Conservation (phyloP, 2,113 vertebrate genomes). For the Baryphthengus martii region DNA sequence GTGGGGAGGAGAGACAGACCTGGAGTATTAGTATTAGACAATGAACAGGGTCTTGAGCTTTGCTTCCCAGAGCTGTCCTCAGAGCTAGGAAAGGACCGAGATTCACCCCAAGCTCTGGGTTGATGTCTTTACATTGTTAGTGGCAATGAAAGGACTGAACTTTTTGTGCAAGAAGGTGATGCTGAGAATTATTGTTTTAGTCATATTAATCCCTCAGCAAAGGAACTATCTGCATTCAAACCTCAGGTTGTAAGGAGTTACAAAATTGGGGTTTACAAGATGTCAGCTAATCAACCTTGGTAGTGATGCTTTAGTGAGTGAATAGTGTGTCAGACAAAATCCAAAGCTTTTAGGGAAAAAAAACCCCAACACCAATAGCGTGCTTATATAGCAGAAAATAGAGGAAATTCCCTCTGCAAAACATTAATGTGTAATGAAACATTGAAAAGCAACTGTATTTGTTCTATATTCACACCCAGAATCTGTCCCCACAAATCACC, state of each 20-base stretch:
- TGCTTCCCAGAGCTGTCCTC: not conserved
- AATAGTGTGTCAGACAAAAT: not conserved
- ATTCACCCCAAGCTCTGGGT: fast-evolving
- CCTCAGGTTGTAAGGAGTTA: not conserved
- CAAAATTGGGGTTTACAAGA: not conserved
- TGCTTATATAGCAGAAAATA: not conserved
- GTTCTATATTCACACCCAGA: not conserved
- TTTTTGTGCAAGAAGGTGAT: not conserved
- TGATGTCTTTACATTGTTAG: not conserved
- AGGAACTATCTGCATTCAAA: not conserved
- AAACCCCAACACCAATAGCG: not conserved
- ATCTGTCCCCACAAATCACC: not conserved
- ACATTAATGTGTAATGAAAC: not conserved
- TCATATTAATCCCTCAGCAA: not conserved
- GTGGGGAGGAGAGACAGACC: not conserved
- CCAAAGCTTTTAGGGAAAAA: not conserved
- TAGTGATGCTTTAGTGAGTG: not conserved
- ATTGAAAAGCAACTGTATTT: not conserved
- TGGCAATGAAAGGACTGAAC: not conserved
- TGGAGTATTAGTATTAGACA: not conserved
- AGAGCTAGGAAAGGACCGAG: not conserved
- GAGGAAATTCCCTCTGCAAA: not conserved
- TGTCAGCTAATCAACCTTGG: not conserved
- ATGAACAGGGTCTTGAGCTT: not conserved
- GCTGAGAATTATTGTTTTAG: not conserved